A percentile compares a stretch with the other conserved stretches of the same genome.
Evolutionary conservation across 2,888 invertebrate species (phyloP).

Genomic region (Parnassius orleans): DNA sequence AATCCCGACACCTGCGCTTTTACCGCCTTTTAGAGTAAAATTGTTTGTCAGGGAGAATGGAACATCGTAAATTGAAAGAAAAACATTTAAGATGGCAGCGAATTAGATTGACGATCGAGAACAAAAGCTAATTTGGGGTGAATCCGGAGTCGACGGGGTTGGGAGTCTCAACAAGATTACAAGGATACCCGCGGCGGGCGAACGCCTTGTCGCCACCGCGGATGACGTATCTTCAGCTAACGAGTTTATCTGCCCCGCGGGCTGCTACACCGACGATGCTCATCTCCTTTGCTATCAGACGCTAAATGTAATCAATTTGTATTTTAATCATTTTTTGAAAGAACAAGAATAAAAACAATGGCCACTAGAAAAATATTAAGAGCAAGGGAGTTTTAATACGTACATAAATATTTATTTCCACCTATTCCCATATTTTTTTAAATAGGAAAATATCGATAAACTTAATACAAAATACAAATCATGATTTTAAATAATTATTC

Average conservation of each 20-base stretch:
- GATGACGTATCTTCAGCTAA: constrained; percentile 70
- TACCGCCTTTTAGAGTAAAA: constrained; percentile 48
- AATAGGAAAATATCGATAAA: background rate
- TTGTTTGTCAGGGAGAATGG: constrained; percentile 52
- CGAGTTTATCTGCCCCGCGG: constrained; percentile 80
- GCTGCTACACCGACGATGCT: constrained; percentile 57
- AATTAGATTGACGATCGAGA: constrained; percentile 72
- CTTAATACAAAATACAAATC: too few species aligned
- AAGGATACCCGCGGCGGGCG: constrained; percentile 60
- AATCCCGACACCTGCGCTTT: constrained; percentile 52
- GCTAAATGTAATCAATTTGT: constrained; percentile 64
- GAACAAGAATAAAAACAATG: constrained; percentile 6
- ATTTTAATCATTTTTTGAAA: constrained; percentile 37
- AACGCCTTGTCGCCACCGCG: constrained; percentile 49
- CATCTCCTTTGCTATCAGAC: constrained; percentile 65
- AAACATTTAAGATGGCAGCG: constrained; percentile 58
- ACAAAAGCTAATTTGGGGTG: constrained; percentile 71
- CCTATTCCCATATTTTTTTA: background rate
- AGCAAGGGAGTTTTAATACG: background rate
- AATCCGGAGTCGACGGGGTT: constrained; percentile 68
- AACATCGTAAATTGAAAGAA: constrained; percentile 51
- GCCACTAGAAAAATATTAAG: background rate
- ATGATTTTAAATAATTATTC: too few species aligned
- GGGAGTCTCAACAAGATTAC: constrained; percentile 75
- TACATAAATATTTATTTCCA: too few species aligned